Evolutionary conservation across 2,113 vertebrate species (phyloP).

Genomic region (Corynorhinus townsendii): DNA sequence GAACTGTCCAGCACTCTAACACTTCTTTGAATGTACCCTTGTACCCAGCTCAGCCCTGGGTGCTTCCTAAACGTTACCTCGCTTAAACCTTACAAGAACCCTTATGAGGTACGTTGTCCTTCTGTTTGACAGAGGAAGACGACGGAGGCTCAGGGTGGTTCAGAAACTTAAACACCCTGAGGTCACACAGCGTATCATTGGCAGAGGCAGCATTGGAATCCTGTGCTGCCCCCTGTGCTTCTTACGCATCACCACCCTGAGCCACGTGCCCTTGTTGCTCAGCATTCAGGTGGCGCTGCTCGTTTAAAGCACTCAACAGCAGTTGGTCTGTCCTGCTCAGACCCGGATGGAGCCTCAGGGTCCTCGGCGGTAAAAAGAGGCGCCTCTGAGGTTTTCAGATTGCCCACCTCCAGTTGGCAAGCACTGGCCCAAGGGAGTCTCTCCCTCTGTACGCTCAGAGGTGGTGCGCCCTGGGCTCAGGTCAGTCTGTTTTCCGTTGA

Average conservation of each 20-base stretch:
- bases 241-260: neutral
- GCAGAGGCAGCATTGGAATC: neutral
- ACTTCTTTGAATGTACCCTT: neutral
- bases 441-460: neutral
- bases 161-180: neutral
- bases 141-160: neutral
- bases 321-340: neutral
- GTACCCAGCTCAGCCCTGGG: neutral
- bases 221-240: neutral
- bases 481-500: neutral
- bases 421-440: fast-evolving
- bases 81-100: neutral
- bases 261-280: too few species aligned
- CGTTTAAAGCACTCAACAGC: neutral
- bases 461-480: neutral
- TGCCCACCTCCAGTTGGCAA: too few species aligned
- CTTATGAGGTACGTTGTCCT: neutral
- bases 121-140: neutral
- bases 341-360: neutral
- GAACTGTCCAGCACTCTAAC: neutral
- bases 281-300: neutral
- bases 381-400: neutral
- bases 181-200: neutral
- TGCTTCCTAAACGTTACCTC: neutral
- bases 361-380: neutral